These are phyloP conservation scores for Pangasianodon hypophthalmus DNA, from an alignment of 2,113 vertebrate species.

Conservation along the genomic window DNA sequence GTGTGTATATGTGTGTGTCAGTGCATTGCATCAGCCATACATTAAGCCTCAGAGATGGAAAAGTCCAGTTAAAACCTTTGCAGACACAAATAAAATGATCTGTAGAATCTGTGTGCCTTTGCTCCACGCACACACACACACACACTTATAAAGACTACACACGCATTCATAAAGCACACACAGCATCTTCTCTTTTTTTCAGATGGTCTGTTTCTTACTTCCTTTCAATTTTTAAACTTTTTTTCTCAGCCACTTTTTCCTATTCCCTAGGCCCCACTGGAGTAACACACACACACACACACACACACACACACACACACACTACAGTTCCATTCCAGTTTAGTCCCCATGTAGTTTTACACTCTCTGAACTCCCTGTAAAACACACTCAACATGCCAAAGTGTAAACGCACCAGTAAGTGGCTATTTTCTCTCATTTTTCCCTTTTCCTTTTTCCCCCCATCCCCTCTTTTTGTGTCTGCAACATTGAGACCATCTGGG, in stretches of 20 bases:
- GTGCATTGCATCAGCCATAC: constrained; percentile 52
- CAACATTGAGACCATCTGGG: constrained; percentile 60
- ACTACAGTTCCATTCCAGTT: constrained; percentile 17
- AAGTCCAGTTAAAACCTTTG: constrained; percentile 8
- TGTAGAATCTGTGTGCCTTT: background rate
- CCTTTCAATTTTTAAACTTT: background rate
- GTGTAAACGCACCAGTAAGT: constrained; percentile 11
- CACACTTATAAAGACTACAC: background rate
- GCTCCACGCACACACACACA: constrained; percentile 18
- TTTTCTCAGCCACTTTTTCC: background rate
- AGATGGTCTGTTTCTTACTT: background rate
- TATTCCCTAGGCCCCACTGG: background rate
- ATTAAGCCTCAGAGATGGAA: constrained; percentile 32
- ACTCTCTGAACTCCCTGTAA: background rate
- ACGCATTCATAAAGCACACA: background rate
- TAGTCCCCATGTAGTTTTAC: constrained; percentile 12
- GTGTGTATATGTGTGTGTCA: constrained; percentile 45
- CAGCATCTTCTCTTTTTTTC: background rate
- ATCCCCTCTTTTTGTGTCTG: constrained; percentile 56
- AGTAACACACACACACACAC: constrained; percentile 18
- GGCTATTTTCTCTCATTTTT: constrained; percentile 14
- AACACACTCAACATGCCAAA: constrained; percentile 14
- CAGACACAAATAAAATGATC: background rate
- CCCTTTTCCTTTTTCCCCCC: background rate
- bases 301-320: background rate